Conservation (phyloP, 2,888 invertebrate species). For the Zygogramma bicolorata region DNA sequence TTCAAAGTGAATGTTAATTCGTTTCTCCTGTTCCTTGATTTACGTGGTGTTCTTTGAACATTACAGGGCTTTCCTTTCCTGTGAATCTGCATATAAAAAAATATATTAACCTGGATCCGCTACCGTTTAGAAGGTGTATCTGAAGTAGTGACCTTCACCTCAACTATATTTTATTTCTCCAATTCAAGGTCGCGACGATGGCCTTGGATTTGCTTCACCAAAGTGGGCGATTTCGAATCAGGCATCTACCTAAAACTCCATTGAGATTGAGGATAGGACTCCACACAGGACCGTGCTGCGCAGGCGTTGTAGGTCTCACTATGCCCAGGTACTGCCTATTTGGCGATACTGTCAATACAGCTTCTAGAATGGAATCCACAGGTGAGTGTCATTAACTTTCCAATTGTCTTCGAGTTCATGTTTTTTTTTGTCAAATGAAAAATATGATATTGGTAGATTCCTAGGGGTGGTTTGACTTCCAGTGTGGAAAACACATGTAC, state of each 20-base stretch:
- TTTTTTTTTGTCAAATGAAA: too few relatives aligned
- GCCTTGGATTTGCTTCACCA: slow-evolving; percentile 90
- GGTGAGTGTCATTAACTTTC: too few relatives aligned
- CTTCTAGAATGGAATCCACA: slow-evolving; percentile 89
- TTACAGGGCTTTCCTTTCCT: too few relatives aligned
- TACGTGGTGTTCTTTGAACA: too few relatives aligned
- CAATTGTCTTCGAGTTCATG: too few relatives aligned
- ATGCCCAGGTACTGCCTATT: slow-evolving; percentile 95
- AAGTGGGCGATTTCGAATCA: slow-evolving; percentile 89
- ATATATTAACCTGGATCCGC: not conserved
- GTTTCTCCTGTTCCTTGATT: too few relatives aligned
- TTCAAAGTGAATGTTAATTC: too few relatives aligned
- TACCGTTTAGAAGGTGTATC: not conserved
- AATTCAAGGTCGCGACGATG: slow-evolving; percentile 86
- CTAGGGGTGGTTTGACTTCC: too few relatives aligned
- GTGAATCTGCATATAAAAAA: too few relatives aligned
- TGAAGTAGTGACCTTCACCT: not conserved
- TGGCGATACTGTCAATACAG: slow-evolving; percentile 92
- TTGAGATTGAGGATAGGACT: slow-evolving; percentile 88
- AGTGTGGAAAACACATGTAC: too few relatives aligned
- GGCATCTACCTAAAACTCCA: slow-evolving; percentile 88
- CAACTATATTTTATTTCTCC: not conserved
- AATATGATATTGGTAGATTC: too few relatives aligned
- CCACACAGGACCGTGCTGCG: slow-evolving; percentile 89
- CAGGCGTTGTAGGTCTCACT: slow-evolving; percentile 90